Evolutionary conservation across 1,140 invertebrate genomes (phyloP).

Genomic region (Zaprionus capensis): DNA sequence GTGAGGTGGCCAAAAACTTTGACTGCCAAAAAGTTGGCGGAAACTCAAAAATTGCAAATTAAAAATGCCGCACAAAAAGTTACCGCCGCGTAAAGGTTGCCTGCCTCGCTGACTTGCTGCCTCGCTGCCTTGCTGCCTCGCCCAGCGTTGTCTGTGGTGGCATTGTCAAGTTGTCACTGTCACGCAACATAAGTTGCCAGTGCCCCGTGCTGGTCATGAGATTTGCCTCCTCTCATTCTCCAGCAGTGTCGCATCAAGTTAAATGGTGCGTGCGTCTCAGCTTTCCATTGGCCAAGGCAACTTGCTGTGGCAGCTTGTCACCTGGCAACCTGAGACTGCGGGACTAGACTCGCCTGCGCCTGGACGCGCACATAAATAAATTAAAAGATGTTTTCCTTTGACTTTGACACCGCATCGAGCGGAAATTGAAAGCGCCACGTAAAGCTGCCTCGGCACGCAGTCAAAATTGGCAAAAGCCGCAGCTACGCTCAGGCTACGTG

Average conservation of each 20-base stretch:
- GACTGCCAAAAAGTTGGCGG: constrained; percentile 53
- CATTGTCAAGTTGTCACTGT: constrained; percentile 83
- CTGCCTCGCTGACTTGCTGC: neutral
- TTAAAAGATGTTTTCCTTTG: constrained; percentile 73
- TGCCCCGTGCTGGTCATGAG: constrained; percentile 25
- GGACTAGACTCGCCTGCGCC: constrained; percentile 23
- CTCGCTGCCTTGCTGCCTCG: constrained; percentile 44
- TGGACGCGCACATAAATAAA: constrained; percentile 74
- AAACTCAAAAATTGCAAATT: constrained; percentile 79
- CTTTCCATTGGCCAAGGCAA: constrained; percentile 19
- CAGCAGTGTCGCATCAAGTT: constrained; percentile 52
- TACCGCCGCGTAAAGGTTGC: constrained; percentile 6
- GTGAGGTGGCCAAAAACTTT: constrained; percentile 42
- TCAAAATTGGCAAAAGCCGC: constrained; percentile 68
- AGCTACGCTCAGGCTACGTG: constrained; percentile 15
- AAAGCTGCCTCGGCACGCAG: constrained; percentile 58
- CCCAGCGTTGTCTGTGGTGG: constrained; percentile 74
- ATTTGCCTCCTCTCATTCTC: constrained; percentile 42
- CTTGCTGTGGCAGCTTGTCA: constrained; percentile 58
- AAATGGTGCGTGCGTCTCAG: constrained; percentile 74
- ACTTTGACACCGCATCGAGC: constrained; percentile 57
- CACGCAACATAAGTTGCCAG: constrained; percentile 82
- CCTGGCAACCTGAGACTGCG: constrained; percentile 16
- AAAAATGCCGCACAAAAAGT: constrained; percentile 74
- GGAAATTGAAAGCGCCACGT: constrained; percentile 59